Base-by-base conservation (phyloP, 2,113 vertebrate genomes). In the Osmerus eperlanus region DNA sequence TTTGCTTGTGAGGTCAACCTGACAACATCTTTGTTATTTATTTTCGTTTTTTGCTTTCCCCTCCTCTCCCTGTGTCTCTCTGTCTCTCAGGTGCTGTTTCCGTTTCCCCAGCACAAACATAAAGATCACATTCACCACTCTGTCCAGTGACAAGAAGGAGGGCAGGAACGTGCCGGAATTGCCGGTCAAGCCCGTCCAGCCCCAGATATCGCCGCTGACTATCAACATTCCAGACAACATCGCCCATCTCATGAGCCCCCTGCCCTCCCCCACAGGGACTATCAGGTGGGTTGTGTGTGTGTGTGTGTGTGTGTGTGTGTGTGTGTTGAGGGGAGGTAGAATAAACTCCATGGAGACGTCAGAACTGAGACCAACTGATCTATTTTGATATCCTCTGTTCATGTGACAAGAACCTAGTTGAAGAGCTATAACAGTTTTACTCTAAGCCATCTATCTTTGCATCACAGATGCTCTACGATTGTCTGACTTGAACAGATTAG, bases 181-280 rank as follows among this genome's bases (percentile, higher is more conserved):
- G 59, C 97, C 95, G 6, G 93, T 97, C 83, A 96, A 98, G 82
- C 93, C 95, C 3, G 93, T 97, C 85, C 97, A 97, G 78, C 95
- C 95, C 65, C 95, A 98, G 86, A 97, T 98, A 83, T 96, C 97
- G 28, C 96, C 97, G 1, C 90, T 99, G 84, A 98, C 96, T 88
- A 98, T 98, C 88, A 98, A 95, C 96, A 98, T 99, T 96, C 96
- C 97, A 87, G 97, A 99, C 85, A 96, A 95, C 91, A 98, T 98
- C 68, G 94, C 95, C 87, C 96, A 99, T 88, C 93, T 98, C 89
- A 96, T 98, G 94, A 99, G 97, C 84, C 97, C 97, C 7, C 93
- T 99, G 65, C 97, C 97, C 36, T 98, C 96, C 78, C 97, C 97
- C 2, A 99, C 97, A 0, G 96, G 97, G 85, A 99, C 97, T 78